Evolutionary conservation across 2,797 vertebrate species (phyloP).

Genomic region (Gobio occitaniae): DNA sequence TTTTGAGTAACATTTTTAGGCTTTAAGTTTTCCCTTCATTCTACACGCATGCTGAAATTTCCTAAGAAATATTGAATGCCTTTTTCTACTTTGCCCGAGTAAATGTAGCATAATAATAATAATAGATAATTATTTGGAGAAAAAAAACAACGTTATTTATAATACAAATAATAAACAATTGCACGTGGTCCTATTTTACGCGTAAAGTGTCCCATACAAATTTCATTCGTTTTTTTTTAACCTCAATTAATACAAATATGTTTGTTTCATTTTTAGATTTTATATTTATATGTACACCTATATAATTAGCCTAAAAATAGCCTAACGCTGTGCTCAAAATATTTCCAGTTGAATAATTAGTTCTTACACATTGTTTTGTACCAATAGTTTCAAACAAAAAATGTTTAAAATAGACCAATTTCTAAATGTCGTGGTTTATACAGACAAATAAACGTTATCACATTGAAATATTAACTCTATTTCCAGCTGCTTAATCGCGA

Average conservation of each 20-base stretch:
- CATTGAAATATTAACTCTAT: neutral
- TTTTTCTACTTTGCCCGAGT: neutral
- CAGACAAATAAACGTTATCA: neutral
- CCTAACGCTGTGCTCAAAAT: neutral
- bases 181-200: neutral
- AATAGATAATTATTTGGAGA: neutral
- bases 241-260: neutral
- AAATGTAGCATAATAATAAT: neutral
- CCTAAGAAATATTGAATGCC: constrained; percentile 10
- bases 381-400: neutral
- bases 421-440: neutral
- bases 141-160: neutral
- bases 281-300: neutral
- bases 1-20: neutral
- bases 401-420: neutral
- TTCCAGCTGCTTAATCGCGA: constrained; percentile 24
- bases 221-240: neutral
- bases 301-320: neutral
- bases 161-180: neutral
- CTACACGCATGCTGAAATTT: constrained; percentile 2
- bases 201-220: neutral
- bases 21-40: neutral
- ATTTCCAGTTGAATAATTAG: neutral
- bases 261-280: neutral
- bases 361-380: neutral